Base-by-base conservation (phyloP, 2,113 vertebrate genomes). In the Cygnus buccinator region DNA sequence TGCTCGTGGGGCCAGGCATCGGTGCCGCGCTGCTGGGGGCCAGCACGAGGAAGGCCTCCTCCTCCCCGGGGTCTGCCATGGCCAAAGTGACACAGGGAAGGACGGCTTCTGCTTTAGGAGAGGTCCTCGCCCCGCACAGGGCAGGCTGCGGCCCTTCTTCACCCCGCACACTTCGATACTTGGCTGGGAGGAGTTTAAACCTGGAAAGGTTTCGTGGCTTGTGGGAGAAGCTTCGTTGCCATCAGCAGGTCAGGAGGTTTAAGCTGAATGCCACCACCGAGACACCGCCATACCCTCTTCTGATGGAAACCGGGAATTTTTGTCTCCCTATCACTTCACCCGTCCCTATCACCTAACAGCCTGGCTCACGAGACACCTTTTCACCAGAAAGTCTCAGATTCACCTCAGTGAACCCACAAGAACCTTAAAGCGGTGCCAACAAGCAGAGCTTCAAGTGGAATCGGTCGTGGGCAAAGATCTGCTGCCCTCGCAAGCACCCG, bases 151-250 rank as follows among this genome's bases (percentile, higher is more conserved):
- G 46, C 54, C 54, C 25, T 55, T 26, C 19, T 46, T 43, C 48
- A 14, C 57, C 11, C 35, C 26, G 37, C 65, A 10, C 29, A 41
- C 37, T 19, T 7, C 8, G 14, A 13, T 35, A 20, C 21, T 11
- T 4, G 48, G 50, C 19, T 59, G 63, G 41, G 48, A 91, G 37
- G 44, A 44, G 44, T 44, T 44, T 44, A 44, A 44, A 44, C 17
- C 33, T 41, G 5, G 62, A 33, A 46, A 39, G 37, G 46, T 19
- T 39, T 26, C 65, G 31, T 31, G 39, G 28, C 3, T n/a, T n/a
- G 23, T 0, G 7, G 61, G 26, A 58, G 23, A 75, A 23, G 31
- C n/a, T 70, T 31, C 0, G 0, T 3, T 10, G 63, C 48, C 83
- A 35, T 6, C 13, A 44, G 22, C 22, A 52, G 57, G 86, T 12